Conservation (phyloP, 2,888 invertebrate species). For the Lycophotia porphyrea region DNA sequence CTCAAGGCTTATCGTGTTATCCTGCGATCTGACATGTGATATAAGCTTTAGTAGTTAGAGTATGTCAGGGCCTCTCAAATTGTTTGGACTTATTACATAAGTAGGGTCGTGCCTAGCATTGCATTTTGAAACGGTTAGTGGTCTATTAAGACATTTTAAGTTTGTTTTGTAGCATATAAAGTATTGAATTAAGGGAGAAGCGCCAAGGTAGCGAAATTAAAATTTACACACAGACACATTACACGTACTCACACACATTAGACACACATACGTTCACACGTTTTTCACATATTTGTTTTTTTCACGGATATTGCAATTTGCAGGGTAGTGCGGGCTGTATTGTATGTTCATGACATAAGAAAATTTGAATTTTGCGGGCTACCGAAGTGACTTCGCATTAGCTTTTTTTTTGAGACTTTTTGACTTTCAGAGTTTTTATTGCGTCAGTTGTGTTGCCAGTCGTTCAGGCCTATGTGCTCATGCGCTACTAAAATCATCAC, state of each 20-base stretch:
- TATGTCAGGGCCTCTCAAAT: constrained; percentile 16
- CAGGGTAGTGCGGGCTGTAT: no score
- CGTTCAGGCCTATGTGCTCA: not conserved
- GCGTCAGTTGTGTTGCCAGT: not conserved
- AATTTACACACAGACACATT: no score
- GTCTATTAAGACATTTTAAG: not conserved
- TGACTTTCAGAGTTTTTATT: not conserved
- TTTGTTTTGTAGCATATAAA: not conserved
- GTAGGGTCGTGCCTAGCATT: not conserved
- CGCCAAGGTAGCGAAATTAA: no score
- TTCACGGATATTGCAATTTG: no score
- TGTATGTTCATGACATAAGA: not conserved
- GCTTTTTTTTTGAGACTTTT: not conserved
- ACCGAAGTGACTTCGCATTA: not conserved
- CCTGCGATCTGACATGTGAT: constrained; percentile 22
- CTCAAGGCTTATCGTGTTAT: constrained; percentile 34
- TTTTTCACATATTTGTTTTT: no score
- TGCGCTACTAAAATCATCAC: not conserved
- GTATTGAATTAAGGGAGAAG: not conserved
- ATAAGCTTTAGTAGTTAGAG: constrained; percentile 44
- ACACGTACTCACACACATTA: no score
- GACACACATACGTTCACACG: no score
- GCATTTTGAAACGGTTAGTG: not conserved
- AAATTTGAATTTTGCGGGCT: not conserved
- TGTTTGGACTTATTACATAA: constrained; percentile 12